Conservation (phyloP, 2,888 invertebrate species). For the Saturnia pavonia region DNA sequence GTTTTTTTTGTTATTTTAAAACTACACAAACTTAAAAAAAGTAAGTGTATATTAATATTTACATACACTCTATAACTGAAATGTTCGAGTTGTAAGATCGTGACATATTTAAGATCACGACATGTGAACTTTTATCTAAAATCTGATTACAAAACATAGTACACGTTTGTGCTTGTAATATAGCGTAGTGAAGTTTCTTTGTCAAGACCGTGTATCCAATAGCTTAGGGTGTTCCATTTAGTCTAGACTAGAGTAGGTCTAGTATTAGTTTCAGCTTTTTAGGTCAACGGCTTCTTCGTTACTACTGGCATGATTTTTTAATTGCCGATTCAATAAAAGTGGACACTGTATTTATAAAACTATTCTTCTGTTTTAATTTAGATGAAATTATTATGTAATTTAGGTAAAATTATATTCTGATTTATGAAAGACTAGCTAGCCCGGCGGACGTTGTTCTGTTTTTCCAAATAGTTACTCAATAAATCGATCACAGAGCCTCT, state of each 20-base stretch:
- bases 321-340: constrained; percentile 5
- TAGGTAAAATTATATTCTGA: not conserved
- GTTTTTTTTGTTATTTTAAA: too few relatives aligned
- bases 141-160: not conserved
- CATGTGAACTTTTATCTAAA: constrained; percentile 5
- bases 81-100: not conserved
- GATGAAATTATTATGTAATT: too few relatives aligned
- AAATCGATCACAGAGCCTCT: too few relatives aligned
- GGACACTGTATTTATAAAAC: not conserved
- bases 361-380: not conserved
- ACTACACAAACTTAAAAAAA: not conserved
- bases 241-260: constrained; percentile 16
- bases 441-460: too few relatives aligned
- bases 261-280: constrained; percentile 26
- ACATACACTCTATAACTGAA: not conserved
- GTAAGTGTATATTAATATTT: not conserved
- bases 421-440: too few relatives aligned
- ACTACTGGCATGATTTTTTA: constrained; percentile 4
- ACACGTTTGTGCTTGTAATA: not conserved
- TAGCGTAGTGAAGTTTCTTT: constrained; percentile 3
- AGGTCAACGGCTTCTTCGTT: constrained; percentile 22
- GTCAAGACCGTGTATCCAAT: constrained; percentile 10
- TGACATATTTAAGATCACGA: not conserved
- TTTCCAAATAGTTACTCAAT: too few relatives aligned
- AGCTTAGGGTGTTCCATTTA: not conserved